Percentiles rank a stretch among this genome's conserved stretches.
phyloP scores from a whole-genome alignment of 2,797 vertebrate species.

The Danio kyathit region DNA sequence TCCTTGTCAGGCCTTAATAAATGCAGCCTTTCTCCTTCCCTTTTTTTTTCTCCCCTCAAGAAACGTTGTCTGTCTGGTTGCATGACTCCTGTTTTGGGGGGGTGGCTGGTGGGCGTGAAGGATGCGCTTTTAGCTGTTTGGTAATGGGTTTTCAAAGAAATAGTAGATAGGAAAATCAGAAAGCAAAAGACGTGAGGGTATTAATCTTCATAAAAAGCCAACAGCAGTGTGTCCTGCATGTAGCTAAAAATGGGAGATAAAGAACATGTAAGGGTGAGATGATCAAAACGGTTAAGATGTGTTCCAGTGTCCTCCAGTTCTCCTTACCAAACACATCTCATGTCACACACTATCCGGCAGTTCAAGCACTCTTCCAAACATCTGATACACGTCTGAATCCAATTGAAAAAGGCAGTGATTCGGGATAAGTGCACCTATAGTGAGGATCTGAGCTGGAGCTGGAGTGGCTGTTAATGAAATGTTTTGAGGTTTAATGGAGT shows the following conservation, averaged over 20 bases:
- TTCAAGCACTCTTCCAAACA: neutral
- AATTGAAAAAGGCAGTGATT: constrained; percentile 44
- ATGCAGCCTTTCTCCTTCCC: constrained; percentile 44
- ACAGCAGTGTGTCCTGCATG: constrained; percentile 58
- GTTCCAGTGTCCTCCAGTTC: constrained; percentile 23
- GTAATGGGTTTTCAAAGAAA: constrained; percentile 59
- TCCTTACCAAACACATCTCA: neutral
- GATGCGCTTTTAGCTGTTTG: constrained; percentile 60
- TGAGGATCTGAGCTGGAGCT: constrained; percentile 30
- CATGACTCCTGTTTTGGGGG: constrained; percentile 50
- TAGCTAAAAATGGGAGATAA: constrained; percentile 63
- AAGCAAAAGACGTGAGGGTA: constrained; percentile 64
- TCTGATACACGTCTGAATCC: constrained; percentile 28
- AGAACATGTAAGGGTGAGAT: constrained; percentile 34
- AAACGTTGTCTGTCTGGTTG: constrained; percentile 37
- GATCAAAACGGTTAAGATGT: constrained; percentile 20
- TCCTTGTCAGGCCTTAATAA: constrained; percentile 58
- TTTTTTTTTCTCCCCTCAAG: constrained; percentile 33
- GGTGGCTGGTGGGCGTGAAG: constrained; percentile 37
- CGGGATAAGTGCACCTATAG: constrained; percentile 23
- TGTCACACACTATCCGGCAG: neutral
- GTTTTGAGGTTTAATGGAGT: constrained; percentile 49
- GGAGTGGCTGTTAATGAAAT: constrained; percentile 52
- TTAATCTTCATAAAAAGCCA: constrained; percentile 76
- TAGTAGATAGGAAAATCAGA: constrained; percentile 60